These are phyloP conservation scores for Ypsolopha scabrella DNA, from an alignment of 2,888 invertebrate species.

Conservation along the genomic window DNA sequence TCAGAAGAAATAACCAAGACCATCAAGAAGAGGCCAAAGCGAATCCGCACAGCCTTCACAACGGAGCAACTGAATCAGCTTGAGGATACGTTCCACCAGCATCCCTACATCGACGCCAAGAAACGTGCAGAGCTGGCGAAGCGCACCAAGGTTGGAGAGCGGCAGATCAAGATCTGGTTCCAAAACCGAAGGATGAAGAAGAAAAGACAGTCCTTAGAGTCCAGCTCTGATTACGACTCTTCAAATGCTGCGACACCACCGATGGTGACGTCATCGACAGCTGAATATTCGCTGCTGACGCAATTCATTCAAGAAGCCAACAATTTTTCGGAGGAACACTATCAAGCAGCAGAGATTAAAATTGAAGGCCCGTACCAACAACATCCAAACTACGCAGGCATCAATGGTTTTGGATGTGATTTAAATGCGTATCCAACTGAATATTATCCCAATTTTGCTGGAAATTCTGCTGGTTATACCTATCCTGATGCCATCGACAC, in stretches of 20 bases:
- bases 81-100: constrained; percentile 73
- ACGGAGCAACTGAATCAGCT: constrained; percentile 76
- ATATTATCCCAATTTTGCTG: constrained; percentile 23
- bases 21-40: constrained; percentile 58
- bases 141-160: constrained; percentile 72
- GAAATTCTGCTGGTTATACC: constrained; percentile 5
- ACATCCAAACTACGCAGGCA: not conserved
- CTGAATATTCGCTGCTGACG: too few relatives aligned
- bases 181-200: constrained; percentile 84
- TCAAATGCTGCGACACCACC: constrained; percentile 10
- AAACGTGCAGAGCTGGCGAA: constrained; percentile 75
- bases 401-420: constrained; percentile 14
- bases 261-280: not conserved
- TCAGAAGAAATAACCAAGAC: constrained; percentile 23
- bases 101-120: constrained; percentile 75
- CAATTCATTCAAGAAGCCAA: not conserved
- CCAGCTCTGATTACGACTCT: constrained; percentile 27
- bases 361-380: not conserved
- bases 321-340: not conserved
- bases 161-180: constrained; percentile 87
- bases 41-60: constrained; percentile 80
- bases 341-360: not conserved
- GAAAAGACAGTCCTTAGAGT: constrained; percentile 65
- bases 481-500: not conserved
- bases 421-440: constrained; percentile 25